Evolutionary conservation across 2,113 vertebrate genomes (phyloP), one percentile per base, ranked within the genome.

Genomic region (Cricetomys ansorgei): DNA sequence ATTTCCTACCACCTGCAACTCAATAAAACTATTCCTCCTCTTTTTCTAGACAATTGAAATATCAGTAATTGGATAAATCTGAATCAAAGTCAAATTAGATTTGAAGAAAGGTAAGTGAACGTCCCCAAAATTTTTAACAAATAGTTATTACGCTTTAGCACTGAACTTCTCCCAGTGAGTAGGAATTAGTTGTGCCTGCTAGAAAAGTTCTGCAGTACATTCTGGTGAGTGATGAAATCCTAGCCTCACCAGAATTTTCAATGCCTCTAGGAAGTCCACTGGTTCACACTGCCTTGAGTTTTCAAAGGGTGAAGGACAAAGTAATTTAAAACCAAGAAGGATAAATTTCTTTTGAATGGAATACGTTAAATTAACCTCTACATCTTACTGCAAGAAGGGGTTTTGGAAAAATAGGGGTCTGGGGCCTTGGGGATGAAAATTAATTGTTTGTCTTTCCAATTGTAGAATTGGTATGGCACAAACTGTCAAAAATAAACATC

Each of bases 121-220:
- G 70, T 87, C 96, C 45, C 37, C 10, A 64, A 92, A 94, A 86
- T 25, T 89, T 79, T 55, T 12, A 43, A 73, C n/a, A 73, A 92
- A 64, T 43, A 87, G 9, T n/a, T 40, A 72, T 43, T 23, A 27
- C 55, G 69, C n/a, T 59, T 75, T 45, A 87, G 16, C 31, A 88
- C 57, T 70, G 19, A 77, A 77, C 1, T 23, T 69, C 76, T 45
- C 21, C 23, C 15, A 40, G 77, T 48, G 62, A 67, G 0, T 21
- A 88, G n/a, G 50, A 31, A 83, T 45, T 69, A 90, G 77, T 19
- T 12, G 23, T 62, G 79, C 8, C 19, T 48, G 0, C 19, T 9
- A 40, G n/a, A 21, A 75, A 90, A 70, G 27, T 53, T 8, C 5
- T 93, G 4, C 10, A 29, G 23, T 48, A 92, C n/a, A n/a, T 23